phyloP scores from a whole-genome alignment of 2,797 vertebrate genomes.

The Sylvia borin region DNA sequence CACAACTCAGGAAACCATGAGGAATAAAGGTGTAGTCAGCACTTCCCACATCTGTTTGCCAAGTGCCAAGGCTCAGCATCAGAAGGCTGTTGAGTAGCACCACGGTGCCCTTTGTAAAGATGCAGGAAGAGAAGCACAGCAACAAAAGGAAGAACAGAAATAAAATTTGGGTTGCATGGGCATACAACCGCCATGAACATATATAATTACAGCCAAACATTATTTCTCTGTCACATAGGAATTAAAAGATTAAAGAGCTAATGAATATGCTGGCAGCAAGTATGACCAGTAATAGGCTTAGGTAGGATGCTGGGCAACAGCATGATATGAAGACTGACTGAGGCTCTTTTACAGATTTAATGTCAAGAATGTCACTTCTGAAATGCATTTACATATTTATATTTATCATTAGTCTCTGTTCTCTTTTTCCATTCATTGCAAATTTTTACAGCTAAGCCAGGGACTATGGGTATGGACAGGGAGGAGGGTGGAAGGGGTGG shows the following conservation, averaged over 20 bases:
- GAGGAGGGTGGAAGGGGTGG: background rate
- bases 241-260: conserved; percentile 15
- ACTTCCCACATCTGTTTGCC: background rate
- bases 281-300: background rate
- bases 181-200: background rate
- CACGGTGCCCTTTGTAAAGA: background rate
- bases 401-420: background rate
- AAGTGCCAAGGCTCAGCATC: background rate
- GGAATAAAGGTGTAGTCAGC: background rate
- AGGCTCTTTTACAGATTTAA: background rate
- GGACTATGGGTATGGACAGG: background rate
- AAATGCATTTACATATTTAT: background rate
- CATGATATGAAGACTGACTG: background rate
- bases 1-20: background rate
- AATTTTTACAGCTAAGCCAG: background rate
- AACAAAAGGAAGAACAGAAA: background rate
- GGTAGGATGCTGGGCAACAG: background rate
- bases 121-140: background rate
- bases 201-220: background rate
- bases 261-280: background rate
- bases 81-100: background rate
- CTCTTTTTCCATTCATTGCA: background rate
- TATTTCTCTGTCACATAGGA: background rate
- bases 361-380: background rate
- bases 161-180: background rate